These are phyloP conservation scores for Hyperoplus lanceolatus DNA, from an alignment of 2,797 vertebrate species.

Conservation along the genomic window DNA sequence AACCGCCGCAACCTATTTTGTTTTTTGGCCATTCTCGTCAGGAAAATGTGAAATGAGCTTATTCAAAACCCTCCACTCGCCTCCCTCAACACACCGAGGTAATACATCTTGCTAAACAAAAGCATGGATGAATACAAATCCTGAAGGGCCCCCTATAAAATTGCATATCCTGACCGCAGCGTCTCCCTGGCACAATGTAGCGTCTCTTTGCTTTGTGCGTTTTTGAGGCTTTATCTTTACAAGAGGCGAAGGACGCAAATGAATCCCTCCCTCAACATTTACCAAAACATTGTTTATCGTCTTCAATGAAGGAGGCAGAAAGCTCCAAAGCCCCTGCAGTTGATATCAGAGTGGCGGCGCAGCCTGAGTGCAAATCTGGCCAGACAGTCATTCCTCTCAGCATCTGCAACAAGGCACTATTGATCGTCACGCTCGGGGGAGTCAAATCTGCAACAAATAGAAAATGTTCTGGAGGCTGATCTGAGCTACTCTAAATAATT, in stretches of 20 bases:
- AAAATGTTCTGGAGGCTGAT: conserved; percentile 65
- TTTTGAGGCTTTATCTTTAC: conserved; percentile 55
- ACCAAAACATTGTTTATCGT: conserved; percentile 51
- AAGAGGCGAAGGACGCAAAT: conserved; percentile 42
- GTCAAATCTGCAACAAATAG: conserved; percentile 70
- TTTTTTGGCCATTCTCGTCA: conserved; percentile 53
- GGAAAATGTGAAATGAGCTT: conserved; percentile 54
- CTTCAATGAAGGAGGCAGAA: conserved; percentile 33
- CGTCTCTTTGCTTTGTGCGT: conserved; percentile 35
- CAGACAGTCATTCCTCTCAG: conserved; percentile 52
- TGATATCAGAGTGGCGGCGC: conserved; percentile 46
- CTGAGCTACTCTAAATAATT: conserved; percentile 81
- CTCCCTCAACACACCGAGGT: conserved; percentile 54
- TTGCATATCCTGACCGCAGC: conserved; percentile 39
- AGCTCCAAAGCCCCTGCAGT: conserved; percentile 36
- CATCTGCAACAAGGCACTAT: conserved; percentile 70
- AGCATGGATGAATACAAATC: conserved; percentile 68
- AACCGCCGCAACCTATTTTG: conserved; percentile 3
- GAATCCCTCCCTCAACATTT: conserved; percentile 51
- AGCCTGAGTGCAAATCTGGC: conserved; percentile 52
- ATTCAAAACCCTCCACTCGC: conserved; percentile 51
- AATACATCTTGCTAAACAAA: conserved; percentile 63
- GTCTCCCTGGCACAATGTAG: conserved; percentile 23
- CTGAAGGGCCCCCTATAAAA: conserved; percentile 60
- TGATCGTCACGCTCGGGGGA: conserved; percentile 67